Evolutionary conservation across 1,140 invertebrate genomes (phyloP).

Genomic region (Contarinia nasturtii): DNA sequence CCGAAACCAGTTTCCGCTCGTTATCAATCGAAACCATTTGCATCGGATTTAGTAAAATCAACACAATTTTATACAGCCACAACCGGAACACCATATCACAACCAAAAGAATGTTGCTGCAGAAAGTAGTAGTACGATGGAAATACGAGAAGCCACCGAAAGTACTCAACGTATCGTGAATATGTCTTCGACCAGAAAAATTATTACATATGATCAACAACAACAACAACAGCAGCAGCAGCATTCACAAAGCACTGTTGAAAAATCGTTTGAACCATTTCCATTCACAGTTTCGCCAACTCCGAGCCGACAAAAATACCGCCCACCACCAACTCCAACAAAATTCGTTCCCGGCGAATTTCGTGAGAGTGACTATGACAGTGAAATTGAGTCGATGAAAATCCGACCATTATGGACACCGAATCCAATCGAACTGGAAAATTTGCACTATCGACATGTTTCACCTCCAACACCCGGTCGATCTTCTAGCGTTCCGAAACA

Average conservation of each 20-base stretch:
- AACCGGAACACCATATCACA: constrained; percentile 31
- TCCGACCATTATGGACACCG: constrained; percentile 39
- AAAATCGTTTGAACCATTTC: constrained; percentile 25
- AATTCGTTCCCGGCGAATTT: constrained; percentile 45
- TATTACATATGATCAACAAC: constrained; percentile 36
- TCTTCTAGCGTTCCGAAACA: constrained; percentile 27
- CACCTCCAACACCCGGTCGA: constrained; percentile 24
- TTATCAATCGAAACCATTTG: constrained; percentile 33
- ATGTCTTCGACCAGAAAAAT: constrained; percentile 46
- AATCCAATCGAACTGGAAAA: constrained; percentile 33
- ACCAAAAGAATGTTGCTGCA: constrained; percentile 30
- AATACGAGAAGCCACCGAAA: constrained; percentile 47
- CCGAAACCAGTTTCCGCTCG: constrained; percentile 30
- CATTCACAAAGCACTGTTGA: constrained; percentile 5
- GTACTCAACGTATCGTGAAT: constrained; percentile 37
- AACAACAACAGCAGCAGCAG: constrained; percentile 14
- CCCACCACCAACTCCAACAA: constrained; percentile 35
- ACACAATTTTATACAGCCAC: constrained; percentile 32
- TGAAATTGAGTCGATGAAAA: constrained; percentile 36
- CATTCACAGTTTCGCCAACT: constrained; percentile 24
- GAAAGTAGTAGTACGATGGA: constrained; percentile 45
- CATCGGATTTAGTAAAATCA: constrained; percentile 26
- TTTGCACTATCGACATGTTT: constrained; percentile 36
- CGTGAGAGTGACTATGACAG: constrained; percentile 52
- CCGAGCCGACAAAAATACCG: constrained; percentile 22